A percentile compares a stretch with the other conserved stretches of the same genome.
Evolutionary conservation across 2,797 vertebrate genomes (phyloP).

Genomic region (Balearica regulorum): DNA sequence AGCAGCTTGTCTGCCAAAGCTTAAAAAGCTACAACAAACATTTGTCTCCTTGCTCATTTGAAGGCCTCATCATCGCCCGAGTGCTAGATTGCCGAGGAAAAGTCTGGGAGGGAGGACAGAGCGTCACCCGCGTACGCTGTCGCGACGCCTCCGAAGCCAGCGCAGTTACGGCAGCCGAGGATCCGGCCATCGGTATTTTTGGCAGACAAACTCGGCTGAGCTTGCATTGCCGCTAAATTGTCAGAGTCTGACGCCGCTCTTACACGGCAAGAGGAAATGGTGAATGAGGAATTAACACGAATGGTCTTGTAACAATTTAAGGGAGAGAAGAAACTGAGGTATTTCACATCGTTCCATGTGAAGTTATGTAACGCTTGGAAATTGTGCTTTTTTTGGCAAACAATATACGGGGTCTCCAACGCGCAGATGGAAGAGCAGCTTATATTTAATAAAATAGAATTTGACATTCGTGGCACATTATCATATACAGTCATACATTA

Average conservation of each 20-base stretch:
- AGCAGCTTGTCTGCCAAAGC: constrained; percentile 43
- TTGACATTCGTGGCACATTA: constrained; percentile 52
- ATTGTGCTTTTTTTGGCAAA: constrained; percentile 42
- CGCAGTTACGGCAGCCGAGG: accelerated
- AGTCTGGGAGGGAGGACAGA: background rate
- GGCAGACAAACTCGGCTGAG: background rate
- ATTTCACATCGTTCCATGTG: background rate
- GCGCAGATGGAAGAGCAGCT: constrained; percentile 61
- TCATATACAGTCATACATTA: constrained; percentile 53
- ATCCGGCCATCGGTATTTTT: accelerated
- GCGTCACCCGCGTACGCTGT: accelerated
- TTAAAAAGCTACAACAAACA: constrained; percentile 33
- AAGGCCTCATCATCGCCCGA: background rate
- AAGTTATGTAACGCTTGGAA: background rate
- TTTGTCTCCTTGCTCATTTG: constrained; percentile 57
- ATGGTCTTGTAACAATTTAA: background rate
- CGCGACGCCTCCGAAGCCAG: background rate
- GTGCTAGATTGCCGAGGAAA: background rate
- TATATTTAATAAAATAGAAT: constrained; percentile 65
- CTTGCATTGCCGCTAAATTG: accelerated
- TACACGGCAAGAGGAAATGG: background rate
- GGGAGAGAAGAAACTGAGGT: background rate
- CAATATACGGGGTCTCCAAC: constrained; percentile 34
- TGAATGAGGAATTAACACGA: background rate
- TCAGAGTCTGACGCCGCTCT: background rate